These are phyloP conservation scores for Perca schrenkii DNA, from an alignment of 2,113 vertebrate species.

Conservation along the genomic window DNA sequence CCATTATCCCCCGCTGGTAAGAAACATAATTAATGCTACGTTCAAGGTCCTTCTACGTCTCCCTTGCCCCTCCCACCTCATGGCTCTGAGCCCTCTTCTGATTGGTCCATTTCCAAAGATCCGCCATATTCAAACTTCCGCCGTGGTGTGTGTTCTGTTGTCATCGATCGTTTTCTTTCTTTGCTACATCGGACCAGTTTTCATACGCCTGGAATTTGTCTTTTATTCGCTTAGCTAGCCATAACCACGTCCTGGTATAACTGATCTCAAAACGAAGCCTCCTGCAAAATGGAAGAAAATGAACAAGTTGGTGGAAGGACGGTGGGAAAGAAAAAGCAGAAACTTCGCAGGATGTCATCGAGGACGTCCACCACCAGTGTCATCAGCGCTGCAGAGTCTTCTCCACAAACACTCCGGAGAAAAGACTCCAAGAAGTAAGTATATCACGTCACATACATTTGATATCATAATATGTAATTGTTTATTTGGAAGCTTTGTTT, in stretches of 20 bases:
- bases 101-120: slow-evolving; percentile 77
- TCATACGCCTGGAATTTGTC: not conserved
- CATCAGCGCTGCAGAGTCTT: slow-evolving; percentile 49
- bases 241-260: not conserved
- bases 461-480: not conserved
- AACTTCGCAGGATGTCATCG: slow-evolving; percentile 68
- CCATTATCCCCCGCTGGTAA: not conserved
- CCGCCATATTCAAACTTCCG: slow-evolving; percentile 85
- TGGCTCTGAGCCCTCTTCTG: slow-evolving; percentile 21
- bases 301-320: slow-evolving; percentile 50
- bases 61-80: slow-evolving; percentile 53
- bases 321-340: slow-evolving; percentile 47
- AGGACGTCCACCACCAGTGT: slow-evolving; percentile 65
- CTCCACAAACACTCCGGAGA: slow-evolving; percentile 60
- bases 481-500: not conserved
- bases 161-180: slow-evolving; percentile 57
- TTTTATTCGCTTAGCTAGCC: not conserved
- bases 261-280: not conserved
- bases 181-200: slow-evolving; percentile 44
- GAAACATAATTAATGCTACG: not conserved
- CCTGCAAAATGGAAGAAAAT: slow-evolving; percentile 69
- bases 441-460: no score
- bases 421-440: slow-evolving; percentile 76
- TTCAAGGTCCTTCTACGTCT: slow-evolving; percentile 14
- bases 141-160: slow-evolving; percentile 64